Evolutionary conservation across 2,797 vertebrate genomes (phyloP).

Genomic region (Mus caroli): DNA sequence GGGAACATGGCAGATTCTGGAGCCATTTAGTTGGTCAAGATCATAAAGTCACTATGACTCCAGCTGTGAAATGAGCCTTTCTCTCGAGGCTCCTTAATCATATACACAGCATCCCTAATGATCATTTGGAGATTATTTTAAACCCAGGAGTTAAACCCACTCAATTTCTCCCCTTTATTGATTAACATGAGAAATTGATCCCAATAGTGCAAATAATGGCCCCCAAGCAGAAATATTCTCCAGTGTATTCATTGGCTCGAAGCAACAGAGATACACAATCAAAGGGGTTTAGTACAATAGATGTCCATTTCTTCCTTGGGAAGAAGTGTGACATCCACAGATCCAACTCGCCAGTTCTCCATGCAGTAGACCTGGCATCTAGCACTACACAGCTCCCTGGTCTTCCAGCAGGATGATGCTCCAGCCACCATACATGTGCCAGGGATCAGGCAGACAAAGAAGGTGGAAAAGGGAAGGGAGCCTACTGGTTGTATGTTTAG

Average conservation of each 20-base stretch:
- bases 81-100: not conserved
- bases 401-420: not conserved
- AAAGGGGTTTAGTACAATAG: not conserved
- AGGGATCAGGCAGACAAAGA: not conserved
- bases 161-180: not conserved
- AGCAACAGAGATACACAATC: not conserved
- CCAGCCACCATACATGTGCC: not conserved
- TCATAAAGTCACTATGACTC: not conserved
- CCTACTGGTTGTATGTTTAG: not conserved
- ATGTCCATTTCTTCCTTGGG: not conserved
- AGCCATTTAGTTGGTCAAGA: not conserved
- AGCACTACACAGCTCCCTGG: not conserved
- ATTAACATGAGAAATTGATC: slow-evolving; percentile 23
- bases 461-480: not conserved
- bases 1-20: not conserved
- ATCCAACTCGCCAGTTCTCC: not conserved
- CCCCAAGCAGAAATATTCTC: not conserved
- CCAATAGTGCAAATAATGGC: not conserved
- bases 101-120: not conserved
- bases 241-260: not conserved
- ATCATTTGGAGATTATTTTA: slow-evolving; percentile 21
- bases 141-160: not conserved
- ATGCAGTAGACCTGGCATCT: too few relatives aligned
- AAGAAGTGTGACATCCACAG: not conserved
- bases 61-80: not conserved